phyloP scores from a whole-genome alignment of 2,797 vertebrate genomes.

The Alca torda region DNA sequence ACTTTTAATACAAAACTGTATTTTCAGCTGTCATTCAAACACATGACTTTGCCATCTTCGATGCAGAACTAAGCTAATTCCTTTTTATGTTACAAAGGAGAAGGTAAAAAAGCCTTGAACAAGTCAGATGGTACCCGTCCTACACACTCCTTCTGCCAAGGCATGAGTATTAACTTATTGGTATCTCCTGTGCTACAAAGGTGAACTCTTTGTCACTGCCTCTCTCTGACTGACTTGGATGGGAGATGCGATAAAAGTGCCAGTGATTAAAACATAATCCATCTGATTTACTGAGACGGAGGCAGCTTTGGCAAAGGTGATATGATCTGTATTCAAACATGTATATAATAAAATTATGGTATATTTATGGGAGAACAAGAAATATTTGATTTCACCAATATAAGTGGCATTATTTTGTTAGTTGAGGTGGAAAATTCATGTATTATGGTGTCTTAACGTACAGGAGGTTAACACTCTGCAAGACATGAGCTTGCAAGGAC shows the following conservation, averaged over 20 bases:
- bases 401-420: not conserved
- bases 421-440: not conserved
- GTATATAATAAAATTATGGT: not conserved
- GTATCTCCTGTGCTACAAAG: not conserved
- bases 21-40: not conserved
- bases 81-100: not conserved
- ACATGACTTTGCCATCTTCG: not conserved
- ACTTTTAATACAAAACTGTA: not conserved
- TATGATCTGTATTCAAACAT: not conserved
- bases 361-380: not conserved
- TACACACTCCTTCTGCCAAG: not conserved
- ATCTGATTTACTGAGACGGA: not conserved
- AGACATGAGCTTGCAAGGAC: not conserved
- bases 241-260: not conserved
- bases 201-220: not conserved
- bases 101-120: not conserved
- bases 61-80: not conserved
- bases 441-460: not conserved
- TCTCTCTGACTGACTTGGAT: not conserved
- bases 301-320: not conserved
- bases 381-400: not conserved
- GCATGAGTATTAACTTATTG: not conserved
- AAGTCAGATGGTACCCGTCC: not conserved
- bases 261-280: not conserved
- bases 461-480: not conserved